Evolutionary conservation across 1,140 invertebrate species (phyloP).

Genomic region (Diorhabda sublineata): DNA sequence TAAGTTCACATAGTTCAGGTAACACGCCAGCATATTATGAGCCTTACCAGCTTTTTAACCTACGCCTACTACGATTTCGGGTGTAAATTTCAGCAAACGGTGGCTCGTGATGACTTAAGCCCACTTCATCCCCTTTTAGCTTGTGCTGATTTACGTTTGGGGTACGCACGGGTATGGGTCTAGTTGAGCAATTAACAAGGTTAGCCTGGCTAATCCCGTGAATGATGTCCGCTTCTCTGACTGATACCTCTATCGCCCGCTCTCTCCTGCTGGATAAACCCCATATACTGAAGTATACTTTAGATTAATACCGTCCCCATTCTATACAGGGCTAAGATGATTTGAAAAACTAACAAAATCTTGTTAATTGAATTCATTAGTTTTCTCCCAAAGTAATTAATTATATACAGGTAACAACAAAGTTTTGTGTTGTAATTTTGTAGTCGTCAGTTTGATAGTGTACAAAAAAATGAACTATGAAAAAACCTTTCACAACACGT

Average conservation of each 20-base stretch:
- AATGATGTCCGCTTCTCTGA: constrained; percentile 45
- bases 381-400: too few relatives aligned
- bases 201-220: constrained; percentile 47
- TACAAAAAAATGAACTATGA: too few relatives aligned
- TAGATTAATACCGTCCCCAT: background rate
- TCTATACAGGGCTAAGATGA: background rate
- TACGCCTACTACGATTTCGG: constrained; percentile 16
- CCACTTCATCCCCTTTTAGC: constrained; percentile 42
- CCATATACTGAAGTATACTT: background rate
- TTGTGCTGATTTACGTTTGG: constrained; percentile 47
- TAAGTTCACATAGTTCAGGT: too few relatives aligned
- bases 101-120: constrained; percentile 46
- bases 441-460: too few relatives aligned
- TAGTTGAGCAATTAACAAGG: constrained; percentile 47
- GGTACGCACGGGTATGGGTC: constrained; percentile 39
- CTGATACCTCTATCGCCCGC: constrained; percentile 15
- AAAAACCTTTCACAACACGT: too few relatives aligned
- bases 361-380: too few relatives aligned
- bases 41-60: constrained; percentile 19
- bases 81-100: constrained; percentile 40
- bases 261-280: constrained; percentile 2
- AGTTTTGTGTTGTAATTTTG: too few relatives aligned
- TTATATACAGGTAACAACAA: too few relatives aligned
- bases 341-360: too few relatives aligned
- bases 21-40: constrained; percentile 15